These are phyloP conservation scores for Drepana arcuata DNA, from an alignment of 1,140 invertebrate genomes.

Conservation along the genomic window DNA sequence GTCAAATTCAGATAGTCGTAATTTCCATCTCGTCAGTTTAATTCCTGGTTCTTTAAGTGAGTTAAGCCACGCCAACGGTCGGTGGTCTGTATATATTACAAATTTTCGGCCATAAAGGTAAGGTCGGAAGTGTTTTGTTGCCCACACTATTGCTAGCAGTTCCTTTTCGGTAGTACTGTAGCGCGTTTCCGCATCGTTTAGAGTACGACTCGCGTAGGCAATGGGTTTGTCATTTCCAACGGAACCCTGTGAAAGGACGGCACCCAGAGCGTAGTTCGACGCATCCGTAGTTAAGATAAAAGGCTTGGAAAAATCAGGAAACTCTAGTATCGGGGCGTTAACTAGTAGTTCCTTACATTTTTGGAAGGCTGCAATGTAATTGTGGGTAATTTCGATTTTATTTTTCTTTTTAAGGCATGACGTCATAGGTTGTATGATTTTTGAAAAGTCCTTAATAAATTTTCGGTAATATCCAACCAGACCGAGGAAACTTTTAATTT, in stretches of 20 bases:
- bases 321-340: constrained; percentile 20
- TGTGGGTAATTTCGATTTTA: constrained; percentile 9
- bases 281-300: constrained; percentile 23
- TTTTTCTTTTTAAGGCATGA: constrained; percentile 14
- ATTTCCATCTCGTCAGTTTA: constrained; percentile 29
- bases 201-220: constrained; percentile 17
- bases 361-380: constrained; percentile 13
- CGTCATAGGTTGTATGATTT: constrained; percentile 23
- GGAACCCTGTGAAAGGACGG: constrained; percentile 16
- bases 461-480: constrained; percentile 35
- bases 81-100: constrained; percentile 12
- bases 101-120: constrained; percentile 14
- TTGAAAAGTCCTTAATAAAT: constrained; percentile 28
- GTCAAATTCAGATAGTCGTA: constrained; percentile 26
- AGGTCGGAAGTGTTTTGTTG: constrained; percentile 12
- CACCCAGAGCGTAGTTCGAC: constrained; percentile 15
- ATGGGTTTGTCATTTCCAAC: constrained; percentile 16
- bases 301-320: constrained; percentile 15
- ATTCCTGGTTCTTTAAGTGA: constrained; percentile 35
- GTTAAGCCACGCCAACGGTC: constrained; percentile 38
- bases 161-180: constrained; percentile 19
- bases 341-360: constrained; percentile 19
- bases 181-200: constrained; percentile 11
- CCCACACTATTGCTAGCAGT: constrained; percentile 14
- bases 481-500: constrained; percentile 24